Evolutionary conservation across 2,888 invertebrate species (phyloP).

Genomic region (Rotaria sp.): DNA sequence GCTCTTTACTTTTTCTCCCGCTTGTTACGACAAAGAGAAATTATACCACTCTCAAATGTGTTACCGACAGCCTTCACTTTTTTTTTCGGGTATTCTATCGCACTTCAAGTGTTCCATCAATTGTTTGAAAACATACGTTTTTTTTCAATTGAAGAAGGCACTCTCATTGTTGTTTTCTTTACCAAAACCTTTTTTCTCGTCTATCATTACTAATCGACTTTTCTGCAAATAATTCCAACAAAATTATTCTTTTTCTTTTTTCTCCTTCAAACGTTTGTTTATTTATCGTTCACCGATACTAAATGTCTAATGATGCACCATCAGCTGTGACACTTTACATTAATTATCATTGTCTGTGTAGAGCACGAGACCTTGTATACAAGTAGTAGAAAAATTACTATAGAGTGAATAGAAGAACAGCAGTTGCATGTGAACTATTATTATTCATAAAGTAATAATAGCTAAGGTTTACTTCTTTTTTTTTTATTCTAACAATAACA

Average conservation of each 20-base stretch:
- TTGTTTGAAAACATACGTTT: neutral
- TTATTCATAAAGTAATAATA: neutral
- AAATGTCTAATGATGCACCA: neutral
- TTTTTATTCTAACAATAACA: neutral
- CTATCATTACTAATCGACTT: neutral
- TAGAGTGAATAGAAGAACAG: neutral
- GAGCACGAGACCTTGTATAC: neutral
- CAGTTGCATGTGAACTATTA: neutral
- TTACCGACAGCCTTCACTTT: neutral
- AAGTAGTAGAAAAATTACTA: neutral
- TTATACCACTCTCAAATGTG: neutral
- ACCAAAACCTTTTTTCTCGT: neutral
- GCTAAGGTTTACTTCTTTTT: neutral
- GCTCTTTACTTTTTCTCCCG: neutral
- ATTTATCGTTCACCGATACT: neutral
- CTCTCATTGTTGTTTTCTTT: neutral
- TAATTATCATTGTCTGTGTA: neutral
- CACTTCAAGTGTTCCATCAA: neutral
- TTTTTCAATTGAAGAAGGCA: neutral
- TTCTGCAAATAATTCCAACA: neutral
- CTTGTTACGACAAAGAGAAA: neutral
- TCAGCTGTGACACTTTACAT: neutral
- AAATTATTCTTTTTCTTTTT: neutral
- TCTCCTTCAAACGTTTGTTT: neutral
- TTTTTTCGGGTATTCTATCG: neutral